Percentiles rank a stretch among this genome's conserved stretches.
phyloP scores from a whole-genome alignment of 2,113 vertebrate species.

The Hydrochoerus hydrochaeris region DNA sequence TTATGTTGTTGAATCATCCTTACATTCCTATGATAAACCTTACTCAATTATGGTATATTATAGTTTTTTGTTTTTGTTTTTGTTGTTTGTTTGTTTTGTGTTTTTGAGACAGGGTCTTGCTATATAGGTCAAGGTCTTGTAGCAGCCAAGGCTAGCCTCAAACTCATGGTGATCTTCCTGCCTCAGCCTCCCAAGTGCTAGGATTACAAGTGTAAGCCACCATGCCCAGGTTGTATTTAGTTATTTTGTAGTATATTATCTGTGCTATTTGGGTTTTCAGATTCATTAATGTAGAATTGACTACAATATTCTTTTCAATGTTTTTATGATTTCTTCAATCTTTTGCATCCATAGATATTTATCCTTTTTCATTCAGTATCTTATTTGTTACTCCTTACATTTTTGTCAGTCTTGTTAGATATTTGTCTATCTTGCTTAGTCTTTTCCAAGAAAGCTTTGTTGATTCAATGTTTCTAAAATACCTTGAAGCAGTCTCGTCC shows the following conservation, averaged over 20 bases:
- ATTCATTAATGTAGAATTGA: background rate
- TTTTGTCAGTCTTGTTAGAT: slow-evolving; percentile 15
- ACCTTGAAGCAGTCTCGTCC: background rate
- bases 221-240: background rate
- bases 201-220: background rate
- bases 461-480: background rate
- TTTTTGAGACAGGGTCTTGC: background rate
- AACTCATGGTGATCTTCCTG: background rate
- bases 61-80: background rate
- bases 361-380: background rate
- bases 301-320: background rate
- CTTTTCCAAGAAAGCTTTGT: background rate
- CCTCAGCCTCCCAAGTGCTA: background rate
- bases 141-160: background rate
- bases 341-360: background rate
- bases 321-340: slow-evolving; percentile 42
- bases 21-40: background rate
- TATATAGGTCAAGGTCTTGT: background rate
- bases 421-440: background rate
- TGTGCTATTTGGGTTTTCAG: background rate
- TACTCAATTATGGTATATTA: background rate
- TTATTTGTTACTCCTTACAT: background rate
- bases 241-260: background rate
- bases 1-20: background rate
- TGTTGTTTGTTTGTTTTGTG: background rate